Base-by-base conservation (phyloP, 2,888 invertebrate genomes). In the Isotomurus palustris region DNA sequence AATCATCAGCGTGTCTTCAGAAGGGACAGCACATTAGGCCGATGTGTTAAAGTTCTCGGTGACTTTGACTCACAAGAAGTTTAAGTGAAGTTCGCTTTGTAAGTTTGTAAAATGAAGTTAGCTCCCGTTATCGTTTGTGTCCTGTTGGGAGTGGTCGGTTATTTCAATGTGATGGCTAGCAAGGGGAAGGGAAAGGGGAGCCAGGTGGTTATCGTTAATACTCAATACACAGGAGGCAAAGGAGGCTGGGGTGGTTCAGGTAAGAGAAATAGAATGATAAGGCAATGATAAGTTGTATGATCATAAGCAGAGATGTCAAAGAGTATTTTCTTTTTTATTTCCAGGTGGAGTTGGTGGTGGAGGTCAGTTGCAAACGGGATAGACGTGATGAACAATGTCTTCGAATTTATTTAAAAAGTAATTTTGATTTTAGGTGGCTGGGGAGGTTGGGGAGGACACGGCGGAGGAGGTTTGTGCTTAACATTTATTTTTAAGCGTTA, bases 201-300 rank as follows among this genome's bases (percentile, higher is more conserved):
- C 1, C 21, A 48, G 10, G 48, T 57, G 22, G 53, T 59, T 3
- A 47, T 59, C 1, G 60, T 60, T 2, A 60, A 60, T 29, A 60
- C 60, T 1, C 52, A 52, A 22, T 51, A 51, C n/a, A 51, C 56
- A 41, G 60, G 60, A 14, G 60, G 60, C 6, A 60, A 60, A 38
- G 60, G 60, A 2, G 60, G 60, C n/a, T 32, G 56, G 29, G 59
- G 57, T 24, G 35, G 28, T 14, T 19, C 25, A 17, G 51, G 51
- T 43, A 22, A 43, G 24, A 17, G 5, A 8, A 38, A 38, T 38
- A 17, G 32, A n/a, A n/a, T n/a, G n/a, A n/a, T n/a, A n/a, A n/a
- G n/a, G n/a, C n/a, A n/a, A n/a, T n/a, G n/a, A n/a, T n/a, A n/a
- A n/a, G n/a, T n/a, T n/a, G n/a, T n/a, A n/a, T n/a, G n/a, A n/a